phyloP scores from a whole-genome alignment of 2,888 invertebrate genomes.

The Philereme vetulata region DNA sequence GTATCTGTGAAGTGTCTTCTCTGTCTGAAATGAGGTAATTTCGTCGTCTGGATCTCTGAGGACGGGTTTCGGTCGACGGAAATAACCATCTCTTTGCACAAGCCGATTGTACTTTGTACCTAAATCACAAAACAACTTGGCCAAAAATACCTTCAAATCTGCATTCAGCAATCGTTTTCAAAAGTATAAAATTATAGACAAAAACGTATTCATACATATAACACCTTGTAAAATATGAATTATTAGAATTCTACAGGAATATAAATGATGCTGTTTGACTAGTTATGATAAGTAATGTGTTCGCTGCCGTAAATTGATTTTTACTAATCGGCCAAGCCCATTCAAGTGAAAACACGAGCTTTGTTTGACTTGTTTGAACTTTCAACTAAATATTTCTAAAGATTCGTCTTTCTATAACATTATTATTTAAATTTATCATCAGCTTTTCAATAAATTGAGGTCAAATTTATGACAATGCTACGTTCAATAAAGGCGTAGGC shows the following conservation, averaged over 20 bases:
- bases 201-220: slow-evolving; percentile 6
- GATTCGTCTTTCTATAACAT: no score
- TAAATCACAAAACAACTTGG: no score
- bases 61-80: no score
- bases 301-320: slow-evolving; percentile 10
- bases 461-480: no score
- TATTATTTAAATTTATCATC: no score
- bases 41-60: no score
- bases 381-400: slow-evolving; percentile 1
- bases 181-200: slow-evolving; percentile 7
- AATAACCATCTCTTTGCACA: no score
- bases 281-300: slow-evolving; percentile 23
- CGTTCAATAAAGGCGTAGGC: no score
- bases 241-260: slow-evolving; percentile 6
- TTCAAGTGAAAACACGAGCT: slow-evolving; percentile 12
- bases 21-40: no score
- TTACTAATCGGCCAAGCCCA: slow-evolving; percentile 1
- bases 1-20: no score
- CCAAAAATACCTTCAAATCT: not conserved
- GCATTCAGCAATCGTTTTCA: not conserved
- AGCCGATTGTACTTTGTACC: no score
- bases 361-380: slow-evolving; percentile 14
- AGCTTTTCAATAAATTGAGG: no score
- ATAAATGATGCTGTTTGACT: slow-evolving; percentile 9
- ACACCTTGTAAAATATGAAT: slow-evolving; percentile 15